phyloP scores from a whole-genome alignment of 2,797 vertebrate species.

The Oreortyx pictus region DNA sequence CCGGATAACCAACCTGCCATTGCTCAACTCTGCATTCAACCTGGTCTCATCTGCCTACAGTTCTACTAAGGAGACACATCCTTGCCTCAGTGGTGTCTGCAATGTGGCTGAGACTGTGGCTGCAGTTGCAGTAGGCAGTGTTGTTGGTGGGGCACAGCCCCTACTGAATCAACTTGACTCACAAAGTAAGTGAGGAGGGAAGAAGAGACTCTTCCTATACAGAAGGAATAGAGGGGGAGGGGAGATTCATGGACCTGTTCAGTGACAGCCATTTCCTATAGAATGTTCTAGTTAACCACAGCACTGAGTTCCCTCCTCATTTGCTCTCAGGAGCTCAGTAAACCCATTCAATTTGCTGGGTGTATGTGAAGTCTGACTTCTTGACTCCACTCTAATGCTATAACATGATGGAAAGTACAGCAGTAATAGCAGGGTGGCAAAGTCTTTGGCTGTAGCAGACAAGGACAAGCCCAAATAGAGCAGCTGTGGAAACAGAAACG shows the following conservation, averaged over 20 bases:
- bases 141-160: slow-evolving; percentile 77
- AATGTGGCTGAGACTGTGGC: slow-evolving; percentile 87
- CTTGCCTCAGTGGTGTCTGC: slow-evolving; percentile 87
- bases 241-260: accelerated
- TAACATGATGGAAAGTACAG: too few relatives aligned
- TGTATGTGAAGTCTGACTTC: background rate
- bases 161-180: slow-evolving; percentile 78
- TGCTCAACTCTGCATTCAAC: slow-evolving; percentile 88
- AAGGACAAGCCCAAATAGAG: too few relatives aligned
- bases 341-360: background rate
- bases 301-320: background rate
- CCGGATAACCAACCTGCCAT: slow-evolving; percentile 85
- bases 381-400: background rate
- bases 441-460: too few relatives aligned
- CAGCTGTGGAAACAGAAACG: too few relatives aligned
- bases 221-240: background rate
- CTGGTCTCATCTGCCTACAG: slow-evolving; percentile 86
- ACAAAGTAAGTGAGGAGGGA: slow-evolving; percentile 73
- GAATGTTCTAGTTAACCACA: background rate
- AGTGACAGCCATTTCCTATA: background rate
- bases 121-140: slow-evolving; percentile 63
- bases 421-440: too few relatives aligned
- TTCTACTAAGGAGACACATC: slow-evolving; percentile 89
- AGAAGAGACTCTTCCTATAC: background rate
- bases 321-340: background rate